Evolutionary conservation across 2,113 vertebrate genomes (phyloP).

Genomic region (Marmota flaviventris): DNA sequence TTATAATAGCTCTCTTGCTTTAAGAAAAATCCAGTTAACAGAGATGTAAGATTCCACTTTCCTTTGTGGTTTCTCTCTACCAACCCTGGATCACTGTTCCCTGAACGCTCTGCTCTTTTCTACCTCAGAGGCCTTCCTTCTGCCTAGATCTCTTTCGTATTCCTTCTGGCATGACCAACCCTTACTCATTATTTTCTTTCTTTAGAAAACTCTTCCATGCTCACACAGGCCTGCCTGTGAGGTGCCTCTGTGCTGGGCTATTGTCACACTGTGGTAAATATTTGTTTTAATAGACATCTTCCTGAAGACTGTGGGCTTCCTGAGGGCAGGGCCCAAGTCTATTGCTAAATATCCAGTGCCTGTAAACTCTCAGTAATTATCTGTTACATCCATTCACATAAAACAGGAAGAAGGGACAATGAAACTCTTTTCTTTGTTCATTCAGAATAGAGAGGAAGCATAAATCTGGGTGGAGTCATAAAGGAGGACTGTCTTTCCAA

Average conservation of each 20-base stretch:
- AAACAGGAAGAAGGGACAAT: conserved; percentile 45
- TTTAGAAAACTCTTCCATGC: background rate
- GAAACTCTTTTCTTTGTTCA: background rate
- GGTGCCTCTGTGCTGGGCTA: background rate
- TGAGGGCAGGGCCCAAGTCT: conserved; percentile 7
- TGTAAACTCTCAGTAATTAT: background rate
- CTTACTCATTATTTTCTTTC: background rate
- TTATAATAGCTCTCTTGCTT: background rate
- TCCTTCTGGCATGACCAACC: background rate
- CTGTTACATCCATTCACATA: background rate
- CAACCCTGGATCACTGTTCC: background rate
- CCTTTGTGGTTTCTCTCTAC: background rate
- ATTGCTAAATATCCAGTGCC: background rate
- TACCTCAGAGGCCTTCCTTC: background rate
- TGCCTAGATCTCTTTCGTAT: background rate
- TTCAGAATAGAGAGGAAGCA: background rate
- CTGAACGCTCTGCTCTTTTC: conserved; percentile 4
- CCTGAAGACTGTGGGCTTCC: conserved; percentile 13
- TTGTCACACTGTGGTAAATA: background rate
- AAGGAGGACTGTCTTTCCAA: background rate
- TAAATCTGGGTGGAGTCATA: background rate
- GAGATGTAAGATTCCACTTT: background rate
- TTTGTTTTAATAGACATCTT: background rate
- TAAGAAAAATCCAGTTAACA: background rate
- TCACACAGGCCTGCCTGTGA: background rate